Evolutionary conservation across 2,888 invertebrate genomes (phyloP).

Genomic region (Archips crataeganus): DNA sequence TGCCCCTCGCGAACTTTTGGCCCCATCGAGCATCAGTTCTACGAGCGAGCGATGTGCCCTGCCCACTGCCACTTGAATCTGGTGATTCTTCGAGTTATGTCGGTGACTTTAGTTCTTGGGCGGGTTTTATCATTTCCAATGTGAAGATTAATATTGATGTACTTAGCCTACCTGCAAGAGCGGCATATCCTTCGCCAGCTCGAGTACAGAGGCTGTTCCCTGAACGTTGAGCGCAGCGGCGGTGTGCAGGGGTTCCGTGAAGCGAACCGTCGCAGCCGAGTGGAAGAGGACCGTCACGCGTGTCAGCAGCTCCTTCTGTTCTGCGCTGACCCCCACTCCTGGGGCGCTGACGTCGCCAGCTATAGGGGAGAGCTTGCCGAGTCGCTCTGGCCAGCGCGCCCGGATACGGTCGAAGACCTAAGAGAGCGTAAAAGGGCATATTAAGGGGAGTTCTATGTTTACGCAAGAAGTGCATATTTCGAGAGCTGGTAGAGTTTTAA

Average conservation of each 20-base stretch:
- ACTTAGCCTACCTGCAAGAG: conserved; percentile 87
- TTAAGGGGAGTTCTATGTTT: no score
- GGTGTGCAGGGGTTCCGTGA: conserved; percentile 95
- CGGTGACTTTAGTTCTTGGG: no score
- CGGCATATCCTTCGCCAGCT: conserved; percentile 93
- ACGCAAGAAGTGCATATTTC: no score
- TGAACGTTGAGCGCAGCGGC: conserved; percentile 96
- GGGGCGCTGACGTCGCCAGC: conserved; percentile 91
- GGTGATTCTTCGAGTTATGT: no score
- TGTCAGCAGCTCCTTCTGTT: conserved; percentile 87
- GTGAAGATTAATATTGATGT: no score
- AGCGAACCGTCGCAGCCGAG: conserved; percentile 97
- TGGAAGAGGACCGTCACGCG: conserved; percentile 96
- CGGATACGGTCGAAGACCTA: conserved; percentile 90
- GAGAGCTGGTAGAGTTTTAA: no score
- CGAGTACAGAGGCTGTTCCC: conserved; percentile 93
- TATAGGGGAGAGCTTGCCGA: conserved; percentile 89
- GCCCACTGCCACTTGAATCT: no score
- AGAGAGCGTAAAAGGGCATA: background rate
- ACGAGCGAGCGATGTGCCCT: no score
- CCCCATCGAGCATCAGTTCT: no score
- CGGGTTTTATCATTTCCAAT: no score
- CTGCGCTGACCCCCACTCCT: conserved; percentile 88
- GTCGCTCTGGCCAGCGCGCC: conserved; percentile 86
- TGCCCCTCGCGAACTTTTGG: no score